Percentiles rank a stretch among this genome's conserved stretches.
Conservation (phyloP, 2,113 vertebrate genomes). For the Pandion haliaetus region DNA sequence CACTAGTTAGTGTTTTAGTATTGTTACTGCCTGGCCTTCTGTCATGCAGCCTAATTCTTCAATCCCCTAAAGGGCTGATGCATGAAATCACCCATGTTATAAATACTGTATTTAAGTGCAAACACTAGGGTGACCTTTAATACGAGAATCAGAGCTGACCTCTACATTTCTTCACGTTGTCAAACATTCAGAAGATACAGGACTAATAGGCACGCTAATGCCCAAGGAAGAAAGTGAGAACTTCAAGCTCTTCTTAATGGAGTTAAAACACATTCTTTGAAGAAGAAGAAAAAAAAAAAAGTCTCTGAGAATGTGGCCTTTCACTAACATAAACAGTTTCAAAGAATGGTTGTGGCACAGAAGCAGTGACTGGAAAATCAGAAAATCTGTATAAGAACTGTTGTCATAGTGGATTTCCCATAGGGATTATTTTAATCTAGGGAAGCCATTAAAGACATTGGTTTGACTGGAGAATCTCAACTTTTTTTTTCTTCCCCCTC, state of each 20-base stretch:
- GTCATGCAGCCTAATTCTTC: neutral
- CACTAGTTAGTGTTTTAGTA: neutral
- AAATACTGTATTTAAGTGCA: conserved; percentile 5
- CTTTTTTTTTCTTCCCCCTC: neutral
- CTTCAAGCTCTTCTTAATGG: conserved; percentile 42
- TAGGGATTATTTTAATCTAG: conserved; percentile 74
- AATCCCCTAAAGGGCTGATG: neutral
- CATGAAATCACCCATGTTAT: neutral
- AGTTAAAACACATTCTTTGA: conserved; percentile 23
- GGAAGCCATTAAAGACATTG: conserved; percentile 68
- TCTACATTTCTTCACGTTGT: neutral
- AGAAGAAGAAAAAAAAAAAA: neutral
- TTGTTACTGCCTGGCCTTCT: neutral
- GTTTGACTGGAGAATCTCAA: conserved; percentile 41
- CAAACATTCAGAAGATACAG: conserved; percentile 26
- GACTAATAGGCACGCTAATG: neutral
- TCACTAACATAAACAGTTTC: conserved; percentile 59
- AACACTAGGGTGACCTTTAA: neutral
- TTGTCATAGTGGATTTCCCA: conserved; percentile 73
- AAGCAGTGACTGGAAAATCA: conserved; percentile 68
- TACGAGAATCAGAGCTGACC: neutral
- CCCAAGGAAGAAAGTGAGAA: conserved; percentile 33
- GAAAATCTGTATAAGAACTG: conserved; percentile 68
- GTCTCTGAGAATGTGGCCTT: conserved; percentile 33
- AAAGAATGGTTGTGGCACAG: conserved; percentile 50